These are phyloP conservation scores for Geococcyx californianus DNA, from an alignment of 2,113 vertebrate species.

Conservation along the genomic window DNA sequence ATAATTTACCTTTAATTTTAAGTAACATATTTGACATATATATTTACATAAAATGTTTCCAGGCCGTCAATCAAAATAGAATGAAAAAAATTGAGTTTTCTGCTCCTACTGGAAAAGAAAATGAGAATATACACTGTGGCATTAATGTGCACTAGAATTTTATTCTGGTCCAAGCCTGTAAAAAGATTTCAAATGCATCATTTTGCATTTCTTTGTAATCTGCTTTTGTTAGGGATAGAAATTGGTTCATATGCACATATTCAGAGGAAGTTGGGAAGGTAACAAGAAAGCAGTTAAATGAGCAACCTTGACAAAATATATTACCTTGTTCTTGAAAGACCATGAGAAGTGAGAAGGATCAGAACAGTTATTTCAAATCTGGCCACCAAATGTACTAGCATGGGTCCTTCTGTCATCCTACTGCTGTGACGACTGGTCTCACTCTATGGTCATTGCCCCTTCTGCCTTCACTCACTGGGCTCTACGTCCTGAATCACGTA, in stretches of 20 bases:
- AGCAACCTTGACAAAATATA: background rate
- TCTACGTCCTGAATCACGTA: fast-evolving
- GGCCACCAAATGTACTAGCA: background rate
- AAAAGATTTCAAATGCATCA: background rate
- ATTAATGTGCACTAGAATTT: background rate
- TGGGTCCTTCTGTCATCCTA: background rate
- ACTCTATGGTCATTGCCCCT: background rate
- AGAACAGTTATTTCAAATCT: background rate
- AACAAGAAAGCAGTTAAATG: background rate
- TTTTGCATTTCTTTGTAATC: background rate
- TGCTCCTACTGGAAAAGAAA: background rate
- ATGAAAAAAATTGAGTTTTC: background rate
- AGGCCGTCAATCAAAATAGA: background rate
- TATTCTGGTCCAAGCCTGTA: background rate
- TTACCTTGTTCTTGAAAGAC: background rate
- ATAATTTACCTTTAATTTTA: background rate
- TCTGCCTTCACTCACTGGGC: background rate
- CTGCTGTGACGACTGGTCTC: fast-evolving
- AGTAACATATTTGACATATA: background rate
- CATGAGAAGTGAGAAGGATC: background rate
- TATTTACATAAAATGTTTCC: background rate
- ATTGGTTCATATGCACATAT: background rate
- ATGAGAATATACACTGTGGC: background rate
- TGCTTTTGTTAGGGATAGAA: background rate
- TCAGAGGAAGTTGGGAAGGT: background rate